Percentiles rank a stretch among this genome's conserved stretches.
phyloP scores from a whole-genome alignment of 2,797 vertebrate species.

The Gila robusta region DNA sequence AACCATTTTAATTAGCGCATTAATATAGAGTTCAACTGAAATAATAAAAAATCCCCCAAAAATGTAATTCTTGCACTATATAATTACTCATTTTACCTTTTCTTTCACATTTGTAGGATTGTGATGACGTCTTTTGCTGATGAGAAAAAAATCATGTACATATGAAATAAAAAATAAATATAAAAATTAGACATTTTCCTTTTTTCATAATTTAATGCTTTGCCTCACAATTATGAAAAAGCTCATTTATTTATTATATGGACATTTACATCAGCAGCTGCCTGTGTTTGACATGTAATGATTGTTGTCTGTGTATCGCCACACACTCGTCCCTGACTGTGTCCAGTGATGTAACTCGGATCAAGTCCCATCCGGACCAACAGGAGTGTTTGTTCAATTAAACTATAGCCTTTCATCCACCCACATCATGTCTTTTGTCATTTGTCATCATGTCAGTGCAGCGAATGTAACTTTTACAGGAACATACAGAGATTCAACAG shows the following conservation, averaged over 20 bases:
- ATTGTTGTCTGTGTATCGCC: slow-evolving; percentile 57
- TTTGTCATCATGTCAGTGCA: slow-evolving; percentile 51
- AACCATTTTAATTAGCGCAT: no score
- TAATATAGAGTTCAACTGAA: not conserved
- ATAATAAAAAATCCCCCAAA: not conserved
- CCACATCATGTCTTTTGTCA: slow-evolving; percentile 65
- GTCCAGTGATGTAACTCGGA: slow-evolving; percentile 46
- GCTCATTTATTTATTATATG: slow-evolving; percentile 53
- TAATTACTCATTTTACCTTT: slow-evolving; percentile 5
- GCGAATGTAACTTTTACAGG: not conserved
- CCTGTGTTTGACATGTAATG: slow-evolving; percentile 52
- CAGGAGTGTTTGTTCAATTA: slow-evolving; percentile 79
- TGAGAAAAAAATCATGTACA: slow-evolving; percentile 54
- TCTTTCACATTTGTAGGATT: slow-evolving; percentile 56
- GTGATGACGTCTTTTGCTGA: slow-evolving; percentile 62
- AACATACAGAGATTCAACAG: not conserved
- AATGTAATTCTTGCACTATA: not conserved
- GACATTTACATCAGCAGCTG: slow-evolving; percentile 58
- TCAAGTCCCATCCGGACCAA: slow-evolving; percentile 30
- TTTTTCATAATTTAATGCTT: slow-evolving; percentile 61
- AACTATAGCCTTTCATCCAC: slow-evolving; percentile 70
- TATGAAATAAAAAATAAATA: slow-evolving; percentile 47
- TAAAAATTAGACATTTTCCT: slow-evolving; percentile 59
- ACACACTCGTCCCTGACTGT: slow-evolving; percentile 42
- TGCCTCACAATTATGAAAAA: slow-evolving; percentile 38